Evolutionary conservation across 2,888 invertebrate genomes (phyloP).

Genomic region (Augiades crinisus): DNA sequence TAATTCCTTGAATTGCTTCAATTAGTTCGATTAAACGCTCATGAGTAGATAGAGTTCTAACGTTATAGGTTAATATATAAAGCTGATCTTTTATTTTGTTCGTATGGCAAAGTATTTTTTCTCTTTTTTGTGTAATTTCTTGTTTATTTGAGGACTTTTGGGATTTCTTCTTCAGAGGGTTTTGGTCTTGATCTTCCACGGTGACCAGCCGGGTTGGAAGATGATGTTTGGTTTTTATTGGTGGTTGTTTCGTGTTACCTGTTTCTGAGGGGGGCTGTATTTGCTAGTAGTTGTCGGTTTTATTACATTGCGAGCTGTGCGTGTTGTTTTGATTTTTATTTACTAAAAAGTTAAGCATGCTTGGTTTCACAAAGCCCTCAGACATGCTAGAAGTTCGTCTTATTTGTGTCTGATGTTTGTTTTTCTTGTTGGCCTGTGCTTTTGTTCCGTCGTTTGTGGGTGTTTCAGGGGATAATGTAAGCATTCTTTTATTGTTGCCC

Average conservation of each 20-base stretch:
- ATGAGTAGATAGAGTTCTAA: constrained; percentile 29
- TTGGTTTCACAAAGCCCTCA: neutral
- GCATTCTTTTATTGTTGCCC: constrained; percentile 27
- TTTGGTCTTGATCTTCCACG: constrained; percentile 31
- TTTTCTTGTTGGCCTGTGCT: neutral
- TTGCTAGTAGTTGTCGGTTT: neutral
- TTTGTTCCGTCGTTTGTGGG: neutral
- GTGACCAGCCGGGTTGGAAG: constrained; percentile 33
- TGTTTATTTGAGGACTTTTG: too few species aligned
- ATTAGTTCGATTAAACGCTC: constrained; percentile 31
- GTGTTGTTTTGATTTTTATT: neutral
- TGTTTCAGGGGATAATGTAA: constrained; percentile 26
- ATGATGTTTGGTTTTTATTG: neutral
- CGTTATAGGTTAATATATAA: neutral
- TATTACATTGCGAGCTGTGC: neutral
- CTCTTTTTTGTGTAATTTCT: too few species aligned
- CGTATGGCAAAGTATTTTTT: neutral
- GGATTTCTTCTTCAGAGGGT: constrained; percentile 29
- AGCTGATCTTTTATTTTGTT: neutral
- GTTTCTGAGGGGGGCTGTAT: constrained; percentile 9
- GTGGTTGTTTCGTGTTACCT: neutral
- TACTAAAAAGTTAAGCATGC: neutral
- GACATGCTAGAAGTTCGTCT: neutral
- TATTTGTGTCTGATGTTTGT: neutral
- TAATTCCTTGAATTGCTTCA: constrained; percentile 30